Evolutionary conservation across 1,140 invertebrate genomes (phyloP), one percentile per base, ranked within the genome.

Genomic region (Contarinia nasturtii): DNA sequence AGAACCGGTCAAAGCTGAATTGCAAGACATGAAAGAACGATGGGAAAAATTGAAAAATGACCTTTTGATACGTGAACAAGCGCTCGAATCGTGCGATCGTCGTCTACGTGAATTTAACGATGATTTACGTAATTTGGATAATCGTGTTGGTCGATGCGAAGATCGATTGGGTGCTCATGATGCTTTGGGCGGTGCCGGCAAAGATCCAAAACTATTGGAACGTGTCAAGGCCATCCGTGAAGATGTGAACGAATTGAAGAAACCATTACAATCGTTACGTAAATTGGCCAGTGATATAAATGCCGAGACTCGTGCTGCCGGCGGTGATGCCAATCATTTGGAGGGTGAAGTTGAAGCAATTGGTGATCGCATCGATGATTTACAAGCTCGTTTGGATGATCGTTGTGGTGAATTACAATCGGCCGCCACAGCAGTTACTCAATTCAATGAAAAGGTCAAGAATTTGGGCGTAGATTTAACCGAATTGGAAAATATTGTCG

Each of bases 21-120:
- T 94, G 2, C 69, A 76, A 46, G 72, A 74, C 44, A 76, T 93
- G 58, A 88, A 85, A 63, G 76, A 81, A 46, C 69, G 86, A 57
- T 95, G 91, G 91, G 88, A 93, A 57, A 78, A 77, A 57, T 68
- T 95, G 1, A 91, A 91, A 57, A 84, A 87, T 57, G 85, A 82
- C 72, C 55, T 69, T 44, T 67, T 68, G 51, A 50, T 61, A 22
- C 57, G 80, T 58, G 74, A 81, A 47, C 76, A 87, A 67, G 72
- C 79, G 56, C 67, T 95, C 41, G 90, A 95, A 67, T 86, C 89
- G 50, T 79, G 85, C 15, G 75, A 80, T 1, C 77, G 84, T 41
- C 79, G 82, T 48, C 68, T 96, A 40, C 71, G 76, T 42, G 86
- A 94, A 46, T 89, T 91, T 57, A 79, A 79, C 48, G 91, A 96